A percentile compares a stretch with the other conserved stretches of the same genome.
phyloP scores from a whole-genome alignment of 1,140 invertebrate genomes.

The Nylanderia fulva region DNA sequence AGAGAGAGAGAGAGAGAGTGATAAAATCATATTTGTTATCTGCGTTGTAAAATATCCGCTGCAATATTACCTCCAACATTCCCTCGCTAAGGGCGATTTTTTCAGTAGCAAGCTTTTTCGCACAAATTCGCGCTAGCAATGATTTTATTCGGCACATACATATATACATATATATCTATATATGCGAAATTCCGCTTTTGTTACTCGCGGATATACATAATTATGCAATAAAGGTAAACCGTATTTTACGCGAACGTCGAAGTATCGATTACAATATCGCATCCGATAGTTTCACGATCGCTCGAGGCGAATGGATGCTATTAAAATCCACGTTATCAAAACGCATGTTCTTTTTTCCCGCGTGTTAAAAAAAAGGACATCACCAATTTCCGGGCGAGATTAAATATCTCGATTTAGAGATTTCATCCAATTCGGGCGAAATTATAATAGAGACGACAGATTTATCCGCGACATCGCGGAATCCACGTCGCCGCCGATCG shows the following conservation, averaged over 20 bases:
- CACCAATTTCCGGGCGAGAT: background rate
- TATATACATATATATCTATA: too few relatives aligned
- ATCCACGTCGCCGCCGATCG: conserved; percentile 15
- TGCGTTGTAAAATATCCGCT: background rate
- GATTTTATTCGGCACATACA: conserved; percentile 25
- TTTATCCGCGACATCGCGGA: conserved; percentile 41
- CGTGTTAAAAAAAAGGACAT: background rate
- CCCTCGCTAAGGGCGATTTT: conserved; percentile 19
- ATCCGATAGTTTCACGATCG: background rate
- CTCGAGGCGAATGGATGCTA: background rate
- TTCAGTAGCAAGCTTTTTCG: conserved; percentile 15
- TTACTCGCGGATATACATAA: background rate
- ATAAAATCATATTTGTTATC: conserved; percentile 14
- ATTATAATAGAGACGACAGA: conserved; percentile 22
- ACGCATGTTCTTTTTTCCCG: background rate
- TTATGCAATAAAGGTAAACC: conserved; percentile 25
- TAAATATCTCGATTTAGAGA: background rate
- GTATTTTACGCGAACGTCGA: background rate
- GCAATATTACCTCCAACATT: background rate
- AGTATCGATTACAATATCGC: conserved; percentile 8
- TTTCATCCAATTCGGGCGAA: too few relatives aligned
- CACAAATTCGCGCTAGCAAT: background rate
- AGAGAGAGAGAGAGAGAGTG: too few relatives aligned
- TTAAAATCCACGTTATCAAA: background rate
- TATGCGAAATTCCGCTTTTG: background rate